Percentiles rank a stretch among this genome's conserved stretches.
phyloP scores from a whole-genome alignment of 2,888 invertebrate species.

The Kryphioiulus occultus region DNA sequence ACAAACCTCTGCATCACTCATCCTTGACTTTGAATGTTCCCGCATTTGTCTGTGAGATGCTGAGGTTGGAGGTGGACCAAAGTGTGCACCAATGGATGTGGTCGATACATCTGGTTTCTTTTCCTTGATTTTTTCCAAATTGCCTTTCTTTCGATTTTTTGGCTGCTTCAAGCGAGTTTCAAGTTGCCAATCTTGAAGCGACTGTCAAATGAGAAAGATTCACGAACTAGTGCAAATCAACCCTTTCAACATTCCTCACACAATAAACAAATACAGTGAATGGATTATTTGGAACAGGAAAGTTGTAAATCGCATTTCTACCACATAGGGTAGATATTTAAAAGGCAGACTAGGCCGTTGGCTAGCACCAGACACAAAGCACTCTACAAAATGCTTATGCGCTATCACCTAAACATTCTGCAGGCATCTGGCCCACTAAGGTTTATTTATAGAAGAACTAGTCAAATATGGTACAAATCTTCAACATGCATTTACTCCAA shows the following conservation, averaged over 20 bases:
- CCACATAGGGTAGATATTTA: not conserved
- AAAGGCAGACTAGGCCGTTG: not conserved
- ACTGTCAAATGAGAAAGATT: constrained; percentile 1
- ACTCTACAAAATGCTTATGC: not conserved
- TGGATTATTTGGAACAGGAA: not conserved
- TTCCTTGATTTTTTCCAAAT: constrained; percentile 39
- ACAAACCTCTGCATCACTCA: constrained; percentile 41
- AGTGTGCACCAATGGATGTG: not conserved
- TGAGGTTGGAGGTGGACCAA: not conserved
- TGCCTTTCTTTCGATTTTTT: constrained; percentile 46
- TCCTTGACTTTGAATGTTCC: not conserved
- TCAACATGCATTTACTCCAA: not conserved
- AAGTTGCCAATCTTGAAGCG: constrained; percentile 45
- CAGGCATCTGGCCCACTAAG: constrained; percentile 1
- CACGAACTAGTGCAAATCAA: not conserved
- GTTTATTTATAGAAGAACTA: not conserved
- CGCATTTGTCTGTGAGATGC: not conserved
- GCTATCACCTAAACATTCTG: not conserved
- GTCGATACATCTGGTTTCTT: constrained; percentile 21
- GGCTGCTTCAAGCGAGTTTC: constrained; percentile 24
- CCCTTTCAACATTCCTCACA: not conserved
- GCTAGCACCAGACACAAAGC: not conserved
- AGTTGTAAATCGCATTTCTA: not conserved
- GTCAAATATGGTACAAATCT: not conserved
- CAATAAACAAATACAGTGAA: not conserved